Base-by-base conservation (phyloP, 2,888 invertebrate species). In the Chaitophorus viminalis region DNA sequence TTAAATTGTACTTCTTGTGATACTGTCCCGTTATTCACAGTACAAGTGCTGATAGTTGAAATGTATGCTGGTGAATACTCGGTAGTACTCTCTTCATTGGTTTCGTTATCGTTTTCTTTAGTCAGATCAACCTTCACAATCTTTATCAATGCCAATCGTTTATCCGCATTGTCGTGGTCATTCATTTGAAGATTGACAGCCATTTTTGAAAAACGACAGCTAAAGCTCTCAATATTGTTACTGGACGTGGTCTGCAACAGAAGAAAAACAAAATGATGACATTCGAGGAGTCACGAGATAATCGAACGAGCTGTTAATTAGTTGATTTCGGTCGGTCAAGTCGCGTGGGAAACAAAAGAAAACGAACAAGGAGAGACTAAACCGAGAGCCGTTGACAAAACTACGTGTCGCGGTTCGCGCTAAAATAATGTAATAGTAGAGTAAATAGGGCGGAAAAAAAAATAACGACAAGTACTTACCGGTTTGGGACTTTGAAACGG, bases 41-140 rank as follows among this genome's bases (percentile, higher is more conserved):
- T 29, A 33, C n/a, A 39, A 5, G 74, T 39, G n/a, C 21, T 84
- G 3, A 31, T 60, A 6, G 87, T 46, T 14, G 65, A 39, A 39
- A 87, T 81, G 46, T 75, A 81, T 8, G 87, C 87, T 0, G 87
- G 87, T 2, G 81, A 87, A 25, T 81, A 87, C 18, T 81, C 74
- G 1, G 60, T 11, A 31, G 65, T 8, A 31, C 25, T 21, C 33
- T 52, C 76, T 25, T 86, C 29, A 0, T 46, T 76, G 6, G 76
- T 25, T 14, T 14, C 70, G 17, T 65, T 9, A 11, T 87, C 79
- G 8, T 52, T 36, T n/a, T 79, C 79, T 6, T 74, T 39, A 60
- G 31, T 33, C n/a, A 87, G 25, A 74, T 87, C 65, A 21, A 75
- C 39, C 65, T 87, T 79, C 4, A 81, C 31, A 31, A 87, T 65